Evolutionary conservation across 92 coral and sea anemone species (phyloP).

Genomic region (Virgularia gustaviana): DNA sequence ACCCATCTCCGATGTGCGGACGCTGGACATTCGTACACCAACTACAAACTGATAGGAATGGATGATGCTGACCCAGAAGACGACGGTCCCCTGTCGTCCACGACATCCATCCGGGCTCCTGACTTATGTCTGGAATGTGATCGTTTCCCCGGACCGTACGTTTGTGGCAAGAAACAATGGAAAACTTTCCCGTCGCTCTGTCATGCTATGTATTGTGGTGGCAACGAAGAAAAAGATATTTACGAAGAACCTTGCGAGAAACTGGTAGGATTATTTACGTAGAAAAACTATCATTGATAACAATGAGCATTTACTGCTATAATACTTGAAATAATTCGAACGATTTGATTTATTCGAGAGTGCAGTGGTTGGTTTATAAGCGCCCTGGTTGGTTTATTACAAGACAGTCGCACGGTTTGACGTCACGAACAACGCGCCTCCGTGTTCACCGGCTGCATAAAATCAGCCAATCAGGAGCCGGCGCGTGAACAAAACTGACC

Average conservation of each 20-base stretch:
- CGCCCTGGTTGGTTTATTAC: too few species aligned
- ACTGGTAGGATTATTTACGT: conserved; percentile 57
- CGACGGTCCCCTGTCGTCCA: conserved; percentile 3
- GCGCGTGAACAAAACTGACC: too few species aligned
- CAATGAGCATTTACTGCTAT: too few species aligned
- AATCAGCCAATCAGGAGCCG: too few species aligned
- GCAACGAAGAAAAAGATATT: conserved; percentile 59
- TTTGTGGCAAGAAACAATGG: conserved; percentile 89
- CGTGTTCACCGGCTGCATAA: neutral
- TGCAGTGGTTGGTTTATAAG: too few species aligned
- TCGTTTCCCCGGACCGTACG: conserved; percentile 71
- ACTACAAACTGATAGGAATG: conserved; percentile 46
- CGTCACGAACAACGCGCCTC: too few species aligned
- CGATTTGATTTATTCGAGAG: neutral
- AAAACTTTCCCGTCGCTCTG: conserved; percentile 86
- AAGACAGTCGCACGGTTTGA: too few species aligned
- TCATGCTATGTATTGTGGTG: conserved; percentile 81
- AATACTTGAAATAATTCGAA: neutral
- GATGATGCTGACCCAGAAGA: conserved; percentile 32
- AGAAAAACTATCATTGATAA: neutral
- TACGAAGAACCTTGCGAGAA: conserved; percentile 60
- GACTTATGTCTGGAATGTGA: conserved; percentile 94
- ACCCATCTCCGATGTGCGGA: conserved; percentile 78
- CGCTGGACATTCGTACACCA: conserved; percentile 64
- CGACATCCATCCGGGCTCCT: conserved; percentile 43